Conservation (phyloP, 2,888 invertebrate genomes). For the Agriopis aurantiaria region DNA sequence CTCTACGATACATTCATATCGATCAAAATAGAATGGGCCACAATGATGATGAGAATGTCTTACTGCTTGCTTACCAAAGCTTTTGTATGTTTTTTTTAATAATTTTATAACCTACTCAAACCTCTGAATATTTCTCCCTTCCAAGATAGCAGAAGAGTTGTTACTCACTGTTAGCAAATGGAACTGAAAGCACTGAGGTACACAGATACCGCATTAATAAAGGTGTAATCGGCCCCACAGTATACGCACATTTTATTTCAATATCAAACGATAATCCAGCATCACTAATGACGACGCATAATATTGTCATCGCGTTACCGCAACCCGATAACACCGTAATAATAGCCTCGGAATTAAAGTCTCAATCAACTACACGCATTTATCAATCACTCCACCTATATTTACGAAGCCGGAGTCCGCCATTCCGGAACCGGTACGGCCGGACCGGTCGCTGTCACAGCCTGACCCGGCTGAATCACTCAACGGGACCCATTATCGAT, state of each 20-base stretch:
- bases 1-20: too few relatives aligned
- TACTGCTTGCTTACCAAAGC: too few relatives aligned
- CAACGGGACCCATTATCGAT: constrained; percentile 70
- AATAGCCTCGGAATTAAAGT: constrained; percentile 64
- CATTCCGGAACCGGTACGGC: constrained; percentile 51
- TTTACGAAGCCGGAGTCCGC: constrained; percentile 54
- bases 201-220: constrained; percentile 30
- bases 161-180: constrained; percentile 8
- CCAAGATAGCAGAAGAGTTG: too few relatives aligned
- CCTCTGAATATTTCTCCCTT: too few relatives aligned
- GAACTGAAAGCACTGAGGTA: background rate
- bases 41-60: too few relatives aligned
- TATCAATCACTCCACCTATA: constrained; percentile 68
- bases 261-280: constrained; percentile 54
- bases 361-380: constrained; percentile 71
- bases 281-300: constrained; percentile 57
- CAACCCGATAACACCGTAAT: constrained; percentile 67
- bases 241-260: constrained; percentile 47
- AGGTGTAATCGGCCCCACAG: constrained; percentile 43
- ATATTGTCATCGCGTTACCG: constrained; percentile 63
- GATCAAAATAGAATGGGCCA: too few relatives aligned
- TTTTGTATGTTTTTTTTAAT: too few relatives aligned
- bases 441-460: constrained; percentile 49
- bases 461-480: constrained; percentile 62
- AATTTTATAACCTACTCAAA: too few relatives aligned